A percentile compares a stretch with the other conserved stretches of the same genome.
Conservation (phyloP, 2,797 vertebrate genomes). For the Tragopan temminckii region DNA sequence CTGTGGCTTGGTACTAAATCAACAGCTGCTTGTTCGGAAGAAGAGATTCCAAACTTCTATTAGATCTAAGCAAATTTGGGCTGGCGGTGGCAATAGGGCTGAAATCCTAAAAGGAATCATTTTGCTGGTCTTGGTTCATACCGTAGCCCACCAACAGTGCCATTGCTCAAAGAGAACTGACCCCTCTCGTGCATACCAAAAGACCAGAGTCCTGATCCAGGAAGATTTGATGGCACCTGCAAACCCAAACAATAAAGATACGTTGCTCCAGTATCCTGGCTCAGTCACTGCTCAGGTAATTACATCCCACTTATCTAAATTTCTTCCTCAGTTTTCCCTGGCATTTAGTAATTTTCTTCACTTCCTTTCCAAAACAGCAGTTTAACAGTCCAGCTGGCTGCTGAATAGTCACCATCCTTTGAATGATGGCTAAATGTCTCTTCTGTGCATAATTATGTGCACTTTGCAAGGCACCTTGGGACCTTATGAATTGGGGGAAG, state of each 20-base stretch:
- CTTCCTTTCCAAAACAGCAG: slow-evolving; percentile 16
- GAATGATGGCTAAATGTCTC: neutral
- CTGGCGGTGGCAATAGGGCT: neutral
- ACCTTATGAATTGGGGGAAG: neutral
- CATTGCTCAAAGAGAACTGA: rapidly evolving
- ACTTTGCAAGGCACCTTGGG: neutral
- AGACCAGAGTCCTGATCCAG: neutral
- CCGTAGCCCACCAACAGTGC: neutral
- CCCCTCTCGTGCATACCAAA: neutral
- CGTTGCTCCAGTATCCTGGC: slow-evolving; percentile 10
- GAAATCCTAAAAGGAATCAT: neutral
- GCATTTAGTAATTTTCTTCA: slow-evolving; percentile 39
- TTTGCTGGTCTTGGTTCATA: neutral
- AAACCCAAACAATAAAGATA: neutral
- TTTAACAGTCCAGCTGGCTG: slow-evolving; percentile 1
- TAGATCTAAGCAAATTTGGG: neutral
- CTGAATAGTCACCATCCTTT: neutral
- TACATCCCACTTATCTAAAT: slow-evolving; percentile 49
- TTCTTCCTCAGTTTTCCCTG: slow-evolving; percentile 49
- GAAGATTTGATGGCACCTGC: neutral
- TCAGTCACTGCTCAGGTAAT: slow-evolving; percentile 52
- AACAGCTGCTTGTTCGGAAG: slow-evolving; percentile 30
- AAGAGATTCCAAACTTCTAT: neutral
- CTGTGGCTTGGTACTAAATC: slow-evolving; percentile 11
- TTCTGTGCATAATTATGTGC: neutral